A percentile compares a stretch with the other conserved stretches of the same genome.
phyloP scores from a whole-genome alignment of 2,113 vertebrate species.

The Albula glossodonta region DNA sequence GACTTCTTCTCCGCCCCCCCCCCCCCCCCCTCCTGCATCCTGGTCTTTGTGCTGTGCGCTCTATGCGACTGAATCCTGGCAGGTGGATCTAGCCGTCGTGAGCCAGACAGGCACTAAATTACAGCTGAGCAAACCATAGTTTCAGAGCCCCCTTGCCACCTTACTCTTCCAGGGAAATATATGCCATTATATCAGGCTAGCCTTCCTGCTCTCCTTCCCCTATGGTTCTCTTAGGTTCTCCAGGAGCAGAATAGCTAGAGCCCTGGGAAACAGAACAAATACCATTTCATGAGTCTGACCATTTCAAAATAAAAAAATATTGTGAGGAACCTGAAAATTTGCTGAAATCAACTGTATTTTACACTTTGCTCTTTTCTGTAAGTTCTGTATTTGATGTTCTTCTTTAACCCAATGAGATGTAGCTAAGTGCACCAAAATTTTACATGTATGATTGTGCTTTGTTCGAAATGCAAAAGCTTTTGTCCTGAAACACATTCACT shows the following conservation, averaged over 20 bases:
- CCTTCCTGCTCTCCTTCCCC: slow-evolving; percentile 57
- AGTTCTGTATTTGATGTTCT: neutral
- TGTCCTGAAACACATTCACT: neutral
- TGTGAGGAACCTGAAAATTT: too few relatives aligned
- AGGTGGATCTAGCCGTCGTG: slow-evolving; percentile 54
- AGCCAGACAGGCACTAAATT: slow-evolving; percentile 46
- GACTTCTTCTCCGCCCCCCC: slow-evolving; percentile 9
- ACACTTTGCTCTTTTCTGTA: neutral
- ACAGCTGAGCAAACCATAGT: slow-evolving; percentile 43
- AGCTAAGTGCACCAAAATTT: neutral
- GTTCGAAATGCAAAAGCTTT: neutral
- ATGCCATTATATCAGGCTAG: slow-evolving; percentile 63
- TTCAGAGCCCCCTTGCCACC: slow-evolving; percentile 57
- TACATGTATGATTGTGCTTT: neutral
- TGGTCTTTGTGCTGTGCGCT: slow-evolving; percentile 30
- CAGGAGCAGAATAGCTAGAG: slow-evolving; percentile 48
- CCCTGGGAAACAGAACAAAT: slow-evolving; percentile 23
- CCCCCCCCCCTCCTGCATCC: slow-evolving; percentile 4
- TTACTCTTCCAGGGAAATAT: slow-evolving; percentile 61
- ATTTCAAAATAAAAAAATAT: too few relatives aligned
- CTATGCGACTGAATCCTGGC: slow-evolving; percentile 41
- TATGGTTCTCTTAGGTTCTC: slow-evolving; percentile 38
- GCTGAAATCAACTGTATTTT: too few relatives aligned
- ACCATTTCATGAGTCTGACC: slow-evolving; percentile 41
- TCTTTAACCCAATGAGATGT: neutral